These are phyloP conservation scores for Merluccius polli DNA, from an alignment of 2,797 vertebrate genomes.

Conservation along the genomic window DNA sequence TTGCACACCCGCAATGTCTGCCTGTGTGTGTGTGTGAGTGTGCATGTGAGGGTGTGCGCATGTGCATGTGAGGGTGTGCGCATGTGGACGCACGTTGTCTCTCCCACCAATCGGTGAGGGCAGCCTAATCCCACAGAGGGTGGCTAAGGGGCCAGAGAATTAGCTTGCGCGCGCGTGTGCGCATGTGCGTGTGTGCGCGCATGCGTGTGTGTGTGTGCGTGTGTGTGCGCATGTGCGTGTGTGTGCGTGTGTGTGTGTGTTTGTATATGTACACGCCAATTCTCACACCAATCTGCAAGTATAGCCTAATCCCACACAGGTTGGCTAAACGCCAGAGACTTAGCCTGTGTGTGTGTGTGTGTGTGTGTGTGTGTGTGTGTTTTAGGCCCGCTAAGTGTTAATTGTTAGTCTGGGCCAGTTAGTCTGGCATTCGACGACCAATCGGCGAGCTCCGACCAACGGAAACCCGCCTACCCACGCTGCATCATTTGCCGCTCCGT, in stretches of 20 bases:
- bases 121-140: background rate
- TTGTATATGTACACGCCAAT: background rate
- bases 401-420: background rate
- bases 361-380: constrained; percentile 6
- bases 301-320: constrained; percentile 20
- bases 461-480: too few relatives aligned
- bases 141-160: background rate
- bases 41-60: too few relatives aligned
- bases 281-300: constrained; percentile 18
- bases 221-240: too few relatives aligned
- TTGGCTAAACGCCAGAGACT: constrained; percentile 25
- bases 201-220: background rate
- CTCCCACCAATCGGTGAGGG: background rate
- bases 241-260: too few relatives aligned
- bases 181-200: too few relatives aligned
- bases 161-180: background rate
- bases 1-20: background rate
- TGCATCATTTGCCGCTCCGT: background rate
- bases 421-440: background rate
- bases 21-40: too few relatives aligned
- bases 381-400: background rate
- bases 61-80: background rate
- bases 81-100: background rate
- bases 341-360: constrained; percentile 15
- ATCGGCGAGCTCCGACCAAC: background rate